phyloP scores from a whole-genome alignment of 2,888 invertebrate species.

The Fragum sueziense region DNA sequence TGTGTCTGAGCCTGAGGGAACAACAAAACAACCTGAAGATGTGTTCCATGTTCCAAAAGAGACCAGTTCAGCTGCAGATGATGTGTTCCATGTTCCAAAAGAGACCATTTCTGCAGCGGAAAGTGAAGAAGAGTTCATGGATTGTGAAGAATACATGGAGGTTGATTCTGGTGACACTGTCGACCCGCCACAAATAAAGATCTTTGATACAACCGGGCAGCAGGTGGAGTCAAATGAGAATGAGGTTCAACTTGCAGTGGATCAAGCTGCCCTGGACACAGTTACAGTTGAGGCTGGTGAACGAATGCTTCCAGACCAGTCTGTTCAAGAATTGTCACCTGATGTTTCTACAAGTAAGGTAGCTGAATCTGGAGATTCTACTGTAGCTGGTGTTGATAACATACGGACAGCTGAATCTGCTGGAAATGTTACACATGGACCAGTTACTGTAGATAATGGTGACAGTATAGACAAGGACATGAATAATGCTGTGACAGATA shows the following conservation, averaged over 20 bases:
- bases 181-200: too few relatives aligned
- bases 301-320: background rate
- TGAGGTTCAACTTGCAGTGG: background rate
- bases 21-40: background rate
- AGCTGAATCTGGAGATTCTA: too few relatives aligned
- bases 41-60: background rate
- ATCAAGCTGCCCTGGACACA: background rate
- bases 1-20: background rate
- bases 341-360: too few relatives aligned
- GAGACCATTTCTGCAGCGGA: slow-evolving; percentile 6
- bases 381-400: background rate
- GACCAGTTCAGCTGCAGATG: background rate
- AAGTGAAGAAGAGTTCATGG: slow-evolving; percentile 50
- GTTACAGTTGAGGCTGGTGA: background rate
- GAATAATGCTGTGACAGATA: background rate
- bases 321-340: too few relatives aligned
- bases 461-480: background rate
- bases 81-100: background rate
- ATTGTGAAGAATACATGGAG: slow-evolving; percentile 58
- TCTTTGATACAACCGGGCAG: background rate
- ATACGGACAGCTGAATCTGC: too few relatives aligned
- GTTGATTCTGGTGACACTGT: slow-evolving; percentile 25
- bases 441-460: background rate
- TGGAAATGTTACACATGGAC: too few relatives aligned
- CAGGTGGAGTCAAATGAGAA: background rate